Evolutionary conservation across 1,140 invertebrate genomes (phyloP).

Genomic region (Bursaphelenchus mucronatus): DNA sequence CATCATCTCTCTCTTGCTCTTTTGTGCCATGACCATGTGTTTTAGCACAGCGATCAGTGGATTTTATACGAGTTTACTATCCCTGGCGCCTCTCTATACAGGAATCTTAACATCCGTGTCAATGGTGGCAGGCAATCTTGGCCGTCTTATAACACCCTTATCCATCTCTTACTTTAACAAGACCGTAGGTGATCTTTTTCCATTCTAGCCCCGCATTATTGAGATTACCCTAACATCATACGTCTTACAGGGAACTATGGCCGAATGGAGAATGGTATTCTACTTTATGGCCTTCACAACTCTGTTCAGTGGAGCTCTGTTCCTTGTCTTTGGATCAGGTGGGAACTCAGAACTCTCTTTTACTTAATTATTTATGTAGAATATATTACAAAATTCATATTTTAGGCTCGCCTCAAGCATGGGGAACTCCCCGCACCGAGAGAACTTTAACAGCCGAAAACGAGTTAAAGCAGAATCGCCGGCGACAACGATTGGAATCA

Average conservation of each 20-base stretch:
- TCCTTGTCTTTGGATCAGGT: constrained; percentile 47
- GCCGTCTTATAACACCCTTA: constrained; percentile 31
- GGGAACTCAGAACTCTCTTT: neutral
- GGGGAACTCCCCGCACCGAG: constrained; percentile 4
- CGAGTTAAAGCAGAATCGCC: neutral
- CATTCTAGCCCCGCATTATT: neutral
- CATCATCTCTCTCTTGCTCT: constrained; percentile 25
- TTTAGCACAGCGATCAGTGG: constrained; percentile 40
- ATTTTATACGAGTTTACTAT: constrained; percentile 47
- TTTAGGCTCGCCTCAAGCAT: constrained; percentile 13
- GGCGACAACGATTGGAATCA: neutral
- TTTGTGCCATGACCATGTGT: constrained; percentile 36
- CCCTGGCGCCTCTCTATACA: constrained; percentile 39
- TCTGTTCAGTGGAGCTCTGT: constrained; percentile 31
- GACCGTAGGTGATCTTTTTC: constrained; percentile 22
- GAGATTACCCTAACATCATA: neutral
- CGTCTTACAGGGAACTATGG: constrained; percentile 36
- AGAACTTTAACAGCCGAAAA: constrained; percentile 8
- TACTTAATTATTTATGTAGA: neutral
- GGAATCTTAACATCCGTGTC: constrained; percentile 43
- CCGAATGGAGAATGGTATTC: constrained; percentile 42
- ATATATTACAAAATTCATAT: neutral
- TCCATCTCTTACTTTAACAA: constrained; percentile 41
- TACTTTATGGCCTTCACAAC: constrained; percentile 34
- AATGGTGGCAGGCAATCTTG: constrained; percentile 37